Conservation (phyloP, 2,888 invertebrate species). For the Caenorhabditis imperialis region DNA sequence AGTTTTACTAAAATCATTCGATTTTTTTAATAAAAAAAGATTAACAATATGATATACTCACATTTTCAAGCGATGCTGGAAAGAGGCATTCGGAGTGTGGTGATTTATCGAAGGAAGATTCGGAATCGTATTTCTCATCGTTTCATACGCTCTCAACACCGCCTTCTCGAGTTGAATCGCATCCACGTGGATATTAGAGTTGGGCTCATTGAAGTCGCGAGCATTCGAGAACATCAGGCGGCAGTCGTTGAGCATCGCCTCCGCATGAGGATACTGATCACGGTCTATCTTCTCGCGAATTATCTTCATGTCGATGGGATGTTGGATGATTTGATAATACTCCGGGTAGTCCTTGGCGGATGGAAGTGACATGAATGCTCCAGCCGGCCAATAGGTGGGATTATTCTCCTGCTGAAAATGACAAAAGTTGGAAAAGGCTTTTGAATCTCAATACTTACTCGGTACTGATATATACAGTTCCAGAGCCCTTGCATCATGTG, state of each 20-base stretch:
- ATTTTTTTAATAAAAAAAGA: too few relatives aligned
- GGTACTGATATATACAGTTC: constrained; percentile 80
- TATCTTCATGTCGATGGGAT: constrained; percentile 92
- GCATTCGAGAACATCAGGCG: constrained; percentile 96
- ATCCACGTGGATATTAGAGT: constrained; percentile 86
- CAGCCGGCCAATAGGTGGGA: constrained; percentile 85
- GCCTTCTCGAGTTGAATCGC: constrained; percentile 51
- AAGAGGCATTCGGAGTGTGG: constrained; percentile 10
- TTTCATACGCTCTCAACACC: constrained; percentile 35
- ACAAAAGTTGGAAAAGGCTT: constrained; percentile 1
- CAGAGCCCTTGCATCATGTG: constrained; percentile 85
- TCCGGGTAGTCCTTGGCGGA: constrained; percentile 94
- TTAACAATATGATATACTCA: background rate
- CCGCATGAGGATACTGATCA: constrained; percentile 68
- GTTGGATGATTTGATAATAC: constrained; percentile 95
- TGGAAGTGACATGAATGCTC: constrained; percentile 96
- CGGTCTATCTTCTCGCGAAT: constrained; percentile 82
- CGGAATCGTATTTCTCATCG: constrained; percentile 11
- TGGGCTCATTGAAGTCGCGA: constrained; percentile 95
- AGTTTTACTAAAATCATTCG: constrained; percentile 29
- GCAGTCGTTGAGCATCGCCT: constrained; percentile 70
- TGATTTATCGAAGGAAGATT: too few relatives aligned
- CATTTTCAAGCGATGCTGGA: constrained; percentile 4
- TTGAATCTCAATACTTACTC: constrained; percentile 69
- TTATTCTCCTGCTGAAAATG: constrained; percentile 80